Conservation (phyloP, 2,888 invertebrate genomes). For the Erebia palarica region DNA sequence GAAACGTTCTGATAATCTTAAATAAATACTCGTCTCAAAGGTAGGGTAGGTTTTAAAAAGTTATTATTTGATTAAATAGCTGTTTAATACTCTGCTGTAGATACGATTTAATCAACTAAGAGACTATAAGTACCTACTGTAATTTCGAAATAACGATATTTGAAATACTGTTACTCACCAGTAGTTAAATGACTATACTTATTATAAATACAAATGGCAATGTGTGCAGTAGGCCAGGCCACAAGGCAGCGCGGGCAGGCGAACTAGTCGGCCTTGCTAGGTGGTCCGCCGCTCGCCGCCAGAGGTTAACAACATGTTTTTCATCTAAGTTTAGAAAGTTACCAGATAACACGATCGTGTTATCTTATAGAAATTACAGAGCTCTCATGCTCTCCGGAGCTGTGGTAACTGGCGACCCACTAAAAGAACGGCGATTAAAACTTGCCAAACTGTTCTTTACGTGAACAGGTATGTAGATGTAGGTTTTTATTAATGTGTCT, state of each 20-base stretch:
- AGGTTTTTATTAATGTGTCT: background rate
- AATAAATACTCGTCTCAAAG: background rate
- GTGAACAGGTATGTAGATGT: background rate
- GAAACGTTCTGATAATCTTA: background rate
- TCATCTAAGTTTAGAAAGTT: conserved; percentile 81
- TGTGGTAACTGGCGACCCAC: conserved; percentile 25
- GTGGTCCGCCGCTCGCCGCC: conserved; percentile 71
- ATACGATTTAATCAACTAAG: too few relatives aligned
- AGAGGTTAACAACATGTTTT: conserved; percentile 80
- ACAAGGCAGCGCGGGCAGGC: conserved; percentile 47
- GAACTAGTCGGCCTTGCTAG: conserved; percentile 71
- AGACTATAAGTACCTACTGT: background rate
- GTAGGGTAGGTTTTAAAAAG: too few relatives aligned
- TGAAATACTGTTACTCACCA: conserved; percentile 20
- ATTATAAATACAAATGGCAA: conserved; percentile 26
- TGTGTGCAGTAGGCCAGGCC: conserved; percentile 41
- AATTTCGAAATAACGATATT: conserved; percentile 13
- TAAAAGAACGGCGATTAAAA: conserved; percentile 24
- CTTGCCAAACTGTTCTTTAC: conserved; percentile 21
- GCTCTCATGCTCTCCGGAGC: conserved; percentile 25
- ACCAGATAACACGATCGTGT: conserved; percentile 60
- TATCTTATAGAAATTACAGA: conserved; percentile 53
- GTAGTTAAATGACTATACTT: background rate
- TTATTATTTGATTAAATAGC: too few relatives aligned
- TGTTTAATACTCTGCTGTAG: too few relatives aligned